Evolutionary conservation across 2,113 vertebrate species (phyloP).

Genomic region (Urocitellus parryii): DNA sequence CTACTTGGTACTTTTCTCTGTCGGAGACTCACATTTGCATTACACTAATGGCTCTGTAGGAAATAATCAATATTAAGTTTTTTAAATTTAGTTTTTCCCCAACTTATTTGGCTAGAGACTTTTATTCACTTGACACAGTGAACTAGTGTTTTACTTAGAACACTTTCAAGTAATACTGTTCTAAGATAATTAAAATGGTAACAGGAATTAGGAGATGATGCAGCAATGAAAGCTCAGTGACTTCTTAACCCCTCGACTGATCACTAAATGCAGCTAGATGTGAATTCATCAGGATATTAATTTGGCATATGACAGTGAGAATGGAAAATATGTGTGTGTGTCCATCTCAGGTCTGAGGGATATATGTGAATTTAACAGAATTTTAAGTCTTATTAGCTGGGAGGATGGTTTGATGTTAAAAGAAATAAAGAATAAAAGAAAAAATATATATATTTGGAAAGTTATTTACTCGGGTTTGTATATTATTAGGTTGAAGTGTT

Average conservation of each 20-base stretch:
- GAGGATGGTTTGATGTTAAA: background rate
- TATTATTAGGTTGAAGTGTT: background rate
- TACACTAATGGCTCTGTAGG: background rate
- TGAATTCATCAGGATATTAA: conserved; percentile 4
- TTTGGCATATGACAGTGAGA: background rate
- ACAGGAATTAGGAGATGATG: background rate
- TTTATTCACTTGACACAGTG: background rate
- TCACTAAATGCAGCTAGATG: background rate
- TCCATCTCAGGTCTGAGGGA: background rate
- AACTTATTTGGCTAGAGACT: background rate
- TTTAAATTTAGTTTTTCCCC: background rate
- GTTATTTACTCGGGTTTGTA: background rate
- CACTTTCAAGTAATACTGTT: background rate
- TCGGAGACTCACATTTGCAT: background rate
- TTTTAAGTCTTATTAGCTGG: background rate
- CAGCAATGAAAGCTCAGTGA: background rate
- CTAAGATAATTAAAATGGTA: conserved; percentile 35
- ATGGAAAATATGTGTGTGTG: background rate
- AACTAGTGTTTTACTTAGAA: background rate
- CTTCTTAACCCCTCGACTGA: background rate
- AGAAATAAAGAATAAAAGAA: background rate
- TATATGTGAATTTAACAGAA: background rate
- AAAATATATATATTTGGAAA: background rate
- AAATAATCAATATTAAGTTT: background rate
- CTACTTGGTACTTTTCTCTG: background rate